phyloP scores from a whole-genome alignment of 92 coral and sea anemone species.

The Zoanthus sansibaricus region DNA sequence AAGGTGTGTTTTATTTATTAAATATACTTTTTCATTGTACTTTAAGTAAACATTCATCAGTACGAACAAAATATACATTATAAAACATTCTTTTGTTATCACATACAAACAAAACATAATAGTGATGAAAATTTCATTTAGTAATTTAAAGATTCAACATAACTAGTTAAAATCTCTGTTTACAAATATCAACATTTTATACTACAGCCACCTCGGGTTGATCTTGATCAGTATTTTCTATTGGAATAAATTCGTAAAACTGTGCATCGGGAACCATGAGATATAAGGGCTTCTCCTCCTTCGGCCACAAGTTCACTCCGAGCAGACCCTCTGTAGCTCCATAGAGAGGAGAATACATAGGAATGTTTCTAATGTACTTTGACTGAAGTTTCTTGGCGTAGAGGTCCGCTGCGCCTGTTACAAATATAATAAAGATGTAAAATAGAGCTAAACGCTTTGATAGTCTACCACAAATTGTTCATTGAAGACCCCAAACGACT shows the following conservation, averaged over 20 bases:
- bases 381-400: slow-evolving; percentile 51
- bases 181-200: not conserved
- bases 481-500: too few species aligned
- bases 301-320: slow-evolving; percentile 65
- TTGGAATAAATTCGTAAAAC: slow-evolving; percentile 64
- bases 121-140: not conserved
- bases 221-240: slow-evolving; percentile 56
- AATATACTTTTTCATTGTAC: too few species aligned
- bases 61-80: too few species aligned
- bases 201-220: slow-evolving; percentile 38
- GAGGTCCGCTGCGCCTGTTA: slow-evolving; percentile 55
- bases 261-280: slow-evolving; percentile 60
- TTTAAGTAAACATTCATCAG: too few species aligned
- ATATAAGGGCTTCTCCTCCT: slow-evolving; percentile 47
- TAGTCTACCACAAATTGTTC: too few species aligned
- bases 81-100: too few species aligned
- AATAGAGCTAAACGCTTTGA: too few species aligned
- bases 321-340: slow-evolving; percentile 66
- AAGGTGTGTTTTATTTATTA: too few species aligned
- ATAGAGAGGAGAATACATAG: slow-evolving; percentile 65
- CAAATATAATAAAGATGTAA: not conserved
- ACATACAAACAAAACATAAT: too few species aligned
- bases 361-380: slow-evolving; percentile 44
- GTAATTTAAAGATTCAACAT: not conserved
- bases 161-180: not conserved